Percentiles rank a stretch among this genome's conserved stretches.
phyloP scores from a whole-genome alignment of 2,113 vertebrate species.

The Sinocyclocheilus maitianheensis region DNA sequence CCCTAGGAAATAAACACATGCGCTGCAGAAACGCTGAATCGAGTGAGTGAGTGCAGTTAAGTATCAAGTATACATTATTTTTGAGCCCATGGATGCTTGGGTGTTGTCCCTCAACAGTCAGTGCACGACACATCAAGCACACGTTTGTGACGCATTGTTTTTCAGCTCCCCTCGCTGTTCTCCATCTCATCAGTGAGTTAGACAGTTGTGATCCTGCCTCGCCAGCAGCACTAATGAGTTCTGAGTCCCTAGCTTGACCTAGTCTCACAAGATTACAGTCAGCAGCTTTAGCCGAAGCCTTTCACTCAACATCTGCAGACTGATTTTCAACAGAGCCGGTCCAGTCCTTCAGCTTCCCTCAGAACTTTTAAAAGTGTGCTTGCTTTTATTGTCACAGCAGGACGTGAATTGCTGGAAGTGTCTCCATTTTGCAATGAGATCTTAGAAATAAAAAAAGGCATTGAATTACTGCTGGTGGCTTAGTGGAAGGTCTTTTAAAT shows the following conservation, averaged over 20 bases:
- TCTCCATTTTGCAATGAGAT: constrained; percentile 7
- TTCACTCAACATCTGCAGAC: neutral
- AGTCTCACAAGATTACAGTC: constrained; percentile 46
- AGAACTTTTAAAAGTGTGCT: neutral
- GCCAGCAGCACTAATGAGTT: constrained; percentile 41
- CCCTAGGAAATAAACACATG: neutral
- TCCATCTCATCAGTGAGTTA: constrained; percentile 18
- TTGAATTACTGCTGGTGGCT: constrained; percentile 21
- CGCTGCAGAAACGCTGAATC: neutral
- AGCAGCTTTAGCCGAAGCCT: constrained; percentile 34
- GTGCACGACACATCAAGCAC: constrained; percentile 1
- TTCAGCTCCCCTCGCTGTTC: constrained; percentile 19
- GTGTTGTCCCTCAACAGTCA: neutral
- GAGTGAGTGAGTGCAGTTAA: neutral
- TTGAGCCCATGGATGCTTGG: neutral
- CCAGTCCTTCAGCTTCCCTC: neutral
- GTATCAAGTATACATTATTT: neutral
- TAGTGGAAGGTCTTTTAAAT: constrained; percentile 2
- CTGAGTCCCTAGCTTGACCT: constrained; percentile 28
- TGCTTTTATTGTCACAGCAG: constrained; percentile 6
- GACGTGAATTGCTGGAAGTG: neutral
- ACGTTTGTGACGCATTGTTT: constrained; percentile 19
- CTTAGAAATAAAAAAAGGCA: constrained; percentile 16
- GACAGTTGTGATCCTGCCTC: neutral
- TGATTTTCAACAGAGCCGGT: constrained; percentile 1